These are phyloP conservation scores for Rhyzopertha dominica DNA, from an alignment of 1,140 invertebrate species.

Conservation along the genomic window DNA sequence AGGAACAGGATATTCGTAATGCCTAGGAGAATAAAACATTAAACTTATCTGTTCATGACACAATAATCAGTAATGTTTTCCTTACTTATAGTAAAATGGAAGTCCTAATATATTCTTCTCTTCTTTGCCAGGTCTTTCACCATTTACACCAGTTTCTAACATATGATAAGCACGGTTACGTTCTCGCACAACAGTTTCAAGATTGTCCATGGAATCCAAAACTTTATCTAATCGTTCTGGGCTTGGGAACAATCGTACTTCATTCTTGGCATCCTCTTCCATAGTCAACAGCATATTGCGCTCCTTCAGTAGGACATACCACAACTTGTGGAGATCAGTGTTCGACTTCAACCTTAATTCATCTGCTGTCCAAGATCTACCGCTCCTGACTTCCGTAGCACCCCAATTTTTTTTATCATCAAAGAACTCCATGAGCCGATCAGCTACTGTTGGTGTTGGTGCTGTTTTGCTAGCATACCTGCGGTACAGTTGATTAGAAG, in stretches of 20 bases:
- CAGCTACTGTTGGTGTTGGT: constrained; percentile 44
- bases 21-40: constrained; percentile 35
- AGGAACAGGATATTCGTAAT: constrained; percentile 53
- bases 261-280: constrained; percentile 75
- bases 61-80: neutral
- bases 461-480: neutral
- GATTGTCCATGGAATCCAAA: constrained; percentile 91
- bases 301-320: constrained; percentile 95
- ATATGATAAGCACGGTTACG: constrained; percentile 85
- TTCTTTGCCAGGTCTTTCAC: constrained; percentile 63
- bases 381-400: constrained; percentile 69
- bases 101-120: constrained; percentile 58
- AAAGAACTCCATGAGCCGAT: constrained; percentile 91
- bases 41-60: constrained; percentile 1
- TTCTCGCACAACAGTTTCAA: constrained; percentile 88
- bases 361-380: constrained; percentile 84
- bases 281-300: constrained; percentile 96
- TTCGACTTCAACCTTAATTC: constrained; percentile 95
- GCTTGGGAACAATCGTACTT: constrained; percentile 77
- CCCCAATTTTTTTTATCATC: constrained; percentile 85
- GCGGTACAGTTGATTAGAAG: neutral
- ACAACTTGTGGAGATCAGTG: constrained; percentile 94
- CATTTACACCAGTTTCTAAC: constrained; percentile 84
- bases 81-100: constrained; percentile 45
- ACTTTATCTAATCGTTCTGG: constrained; percentile 95